A percentile compares a stretch with the other conserved stretches of the same genome.
These are phyloP conservation scores for Cheilosia soror DNA, from an alignment of 2,888 invertebrate genomes.

Conservation along the genomic window DNA sequence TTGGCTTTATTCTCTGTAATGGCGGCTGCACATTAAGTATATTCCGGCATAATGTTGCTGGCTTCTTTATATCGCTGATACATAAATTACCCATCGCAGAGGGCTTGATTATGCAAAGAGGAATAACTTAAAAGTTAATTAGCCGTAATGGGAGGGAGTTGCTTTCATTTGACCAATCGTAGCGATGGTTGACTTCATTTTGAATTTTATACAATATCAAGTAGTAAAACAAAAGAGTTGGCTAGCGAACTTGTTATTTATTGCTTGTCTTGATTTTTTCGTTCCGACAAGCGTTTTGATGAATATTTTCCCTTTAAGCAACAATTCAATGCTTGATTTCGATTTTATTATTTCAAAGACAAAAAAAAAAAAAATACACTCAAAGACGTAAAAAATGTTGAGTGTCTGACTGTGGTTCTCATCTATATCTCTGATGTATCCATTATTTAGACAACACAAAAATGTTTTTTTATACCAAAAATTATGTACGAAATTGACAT, in stretches of 20 bases:
- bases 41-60: constrained; percentile 18
- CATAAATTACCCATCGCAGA: constrained; percentile 55
- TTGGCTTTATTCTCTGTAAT: constrained; percentile 42
- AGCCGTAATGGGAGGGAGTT: constrained; percentile 61
- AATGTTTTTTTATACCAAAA: too few species aligned
- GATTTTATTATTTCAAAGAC: too few species aligned
- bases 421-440: too few species aligned
- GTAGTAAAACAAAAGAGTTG: constrained; percentile 50
- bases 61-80: constrained; percentile 19
- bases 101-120: constrained; percentile 56
- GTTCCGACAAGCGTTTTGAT: neutral
- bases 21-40: constrained; percentile 52
- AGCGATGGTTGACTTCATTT: constrained; percentile 58
- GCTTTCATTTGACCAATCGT: constrained; percentile 52
- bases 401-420: too few species aligned
- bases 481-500: too few species aligned
- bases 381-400: too few species aligned
- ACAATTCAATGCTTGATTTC: too few species aligned
- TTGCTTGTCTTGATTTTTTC: neutral
- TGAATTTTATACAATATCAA: constrained; percentile 25
- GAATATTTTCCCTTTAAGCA: neutral
- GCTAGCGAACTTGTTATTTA: constrained; percentile 27
- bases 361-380: too few species aligned
- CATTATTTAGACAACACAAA: too few species aligned
- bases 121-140: constrained; percentile 62